phyloP scores from a whole-genome alignment of 1,140 invertebrate genomes.

The Diorhabda carinulata region DNA sequence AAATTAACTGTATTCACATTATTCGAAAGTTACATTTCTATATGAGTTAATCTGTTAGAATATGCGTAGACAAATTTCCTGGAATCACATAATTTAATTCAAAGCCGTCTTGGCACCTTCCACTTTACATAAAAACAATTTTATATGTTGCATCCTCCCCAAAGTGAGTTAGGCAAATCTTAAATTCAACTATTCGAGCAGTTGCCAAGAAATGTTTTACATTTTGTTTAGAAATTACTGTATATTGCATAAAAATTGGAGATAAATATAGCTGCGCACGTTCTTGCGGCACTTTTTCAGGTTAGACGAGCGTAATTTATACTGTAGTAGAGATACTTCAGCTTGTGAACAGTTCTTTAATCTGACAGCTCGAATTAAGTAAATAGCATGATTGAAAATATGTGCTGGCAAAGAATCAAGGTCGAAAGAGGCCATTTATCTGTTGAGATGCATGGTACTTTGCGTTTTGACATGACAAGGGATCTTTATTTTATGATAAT shows the following conservation, averaged over 20 bases:
- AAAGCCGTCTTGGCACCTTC: too few relatives aligned
- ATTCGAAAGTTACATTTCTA: too few relatives aligned
- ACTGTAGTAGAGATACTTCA: slow-evolving; percentile 34
- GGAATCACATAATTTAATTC: too few relatives aligned
- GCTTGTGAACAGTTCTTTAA: slow-evolving; percentile 43
- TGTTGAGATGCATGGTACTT: slow-evolving; percentile 8
- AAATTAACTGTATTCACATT: too few relatives aligned
- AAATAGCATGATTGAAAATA: slow-evolving; percentile 48
- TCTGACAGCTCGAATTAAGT: slow-evolving; percentile 43
- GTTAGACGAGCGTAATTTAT: slow-evolving; percentile 41
- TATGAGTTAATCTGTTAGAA: too few relatives aligned
- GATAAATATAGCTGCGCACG: slow-evolving; percentile 22
- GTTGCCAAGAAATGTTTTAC: slow-evolving; percentile 15
- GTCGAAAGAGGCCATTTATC: slow-evolving; percentile 46
- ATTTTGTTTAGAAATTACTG: slow-evolving; percentile 22
- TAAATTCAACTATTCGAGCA: neutral
- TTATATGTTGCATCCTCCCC: too few relatives aligned
- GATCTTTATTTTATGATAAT: too few relatives aligned
- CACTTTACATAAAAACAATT: too few relatives aligned
- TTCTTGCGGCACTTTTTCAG: slow-evolving; percentile 30
- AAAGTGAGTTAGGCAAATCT: neutral
- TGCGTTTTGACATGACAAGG: neutral
- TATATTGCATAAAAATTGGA: slow-evolving; percentile 28
- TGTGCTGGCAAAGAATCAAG: slow-evolving; percentile 45
- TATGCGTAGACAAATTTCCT: too few relatives aligned